Evolutionary conservation across 2,113 vertebrate genomes (phyloP).

Genomic region (Pavo muticus): DNA sequence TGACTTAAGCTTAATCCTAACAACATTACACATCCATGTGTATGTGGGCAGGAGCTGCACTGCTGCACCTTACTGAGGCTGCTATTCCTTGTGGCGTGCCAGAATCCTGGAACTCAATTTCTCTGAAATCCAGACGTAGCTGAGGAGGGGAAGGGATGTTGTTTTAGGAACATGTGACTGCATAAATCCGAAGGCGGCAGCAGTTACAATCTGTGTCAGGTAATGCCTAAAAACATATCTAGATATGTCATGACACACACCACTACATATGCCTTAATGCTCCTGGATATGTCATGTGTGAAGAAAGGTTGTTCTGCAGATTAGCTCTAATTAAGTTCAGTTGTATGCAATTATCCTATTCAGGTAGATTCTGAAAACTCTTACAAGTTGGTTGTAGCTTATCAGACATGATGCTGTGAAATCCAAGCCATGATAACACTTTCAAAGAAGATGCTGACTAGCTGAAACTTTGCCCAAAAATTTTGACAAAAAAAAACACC

Average conservation of each 20-base stretch:
- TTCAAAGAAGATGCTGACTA: not conserved
- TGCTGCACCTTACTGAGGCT: not conserved
- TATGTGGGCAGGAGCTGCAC: not conserved
- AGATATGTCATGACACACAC: not conserved
- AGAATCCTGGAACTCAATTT: not conserved
- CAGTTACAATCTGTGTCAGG: not conserved
- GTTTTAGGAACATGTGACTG: not conserved
- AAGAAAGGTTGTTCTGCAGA: not conserved
- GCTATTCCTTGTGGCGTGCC: not conserved
- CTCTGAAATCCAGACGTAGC: not conserved
- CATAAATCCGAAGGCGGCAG: not conserved
- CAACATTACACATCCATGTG: not conserved
- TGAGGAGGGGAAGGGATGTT: not conserved
- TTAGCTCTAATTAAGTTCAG: not conserved
- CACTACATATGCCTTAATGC: too few relatives aligned
- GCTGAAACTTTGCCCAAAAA: not conserved
- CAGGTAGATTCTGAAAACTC: not conserved
- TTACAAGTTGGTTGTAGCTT: not conserved
- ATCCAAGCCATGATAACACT: not conserved
- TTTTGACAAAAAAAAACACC: not conserved
- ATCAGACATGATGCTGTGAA: not conserved
- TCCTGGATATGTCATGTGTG: too few relatives aligned
- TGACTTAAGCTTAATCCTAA: conserved; percentile 15
- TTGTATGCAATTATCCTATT: not conserved
- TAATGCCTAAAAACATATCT: not conserved